Evolutionary conservation across 2,888 invertebrate species (phyloP), one percentile per base, ranked within the genome.

Genomic region (Biston betularia): DNA sequence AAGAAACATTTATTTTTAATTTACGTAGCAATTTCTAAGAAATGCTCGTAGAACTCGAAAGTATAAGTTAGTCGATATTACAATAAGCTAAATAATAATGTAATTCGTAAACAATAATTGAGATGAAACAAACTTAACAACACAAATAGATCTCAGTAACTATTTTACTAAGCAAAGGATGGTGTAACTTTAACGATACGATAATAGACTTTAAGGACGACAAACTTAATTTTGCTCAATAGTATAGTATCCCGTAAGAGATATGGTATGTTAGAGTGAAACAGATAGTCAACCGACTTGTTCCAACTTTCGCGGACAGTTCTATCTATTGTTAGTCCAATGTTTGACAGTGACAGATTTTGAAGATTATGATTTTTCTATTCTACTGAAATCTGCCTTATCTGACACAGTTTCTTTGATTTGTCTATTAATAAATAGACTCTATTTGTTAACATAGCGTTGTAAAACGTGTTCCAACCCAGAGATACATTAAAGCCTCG

Each of bases 81-180:
- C 56, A 63, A 55, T 68, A 64, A 69, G 52, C 64, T 61, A 45
- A 75, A 80, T 74, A n/a, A 81, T 78, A 79, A 72, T 74, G 79
- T 52, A 40, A 83, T 82, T 71, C 78, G 70, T 80, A 74, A 82
- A 80, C 87, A 90, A 87, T 91, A n/a, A 89, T 91, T 90, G 86
- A 84, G 82, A 86, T 71, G 75, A 75, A 87, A 88, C 82, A 87
- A 85, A 90, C 87, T 88, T 88, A 89, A 90, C 86, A 89, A 82
- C 79, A 84, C 76, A 75, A 79, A 82, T 74, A 75, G 92, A 91
- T 92, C 92, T 92, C 92, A 92, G 79, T 89, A 79, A 81, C 88
- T 89, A 89, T 84, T 84, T 87, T 84, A 84, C 84, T 83, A 86
- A 78, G 77, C 52, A 61, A 54, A 52, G 33, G 14, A 50, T 46